Base-by-base conservation (phyloP, 2,797 vertebrate species). In the Falco rusticolus region DNA sequence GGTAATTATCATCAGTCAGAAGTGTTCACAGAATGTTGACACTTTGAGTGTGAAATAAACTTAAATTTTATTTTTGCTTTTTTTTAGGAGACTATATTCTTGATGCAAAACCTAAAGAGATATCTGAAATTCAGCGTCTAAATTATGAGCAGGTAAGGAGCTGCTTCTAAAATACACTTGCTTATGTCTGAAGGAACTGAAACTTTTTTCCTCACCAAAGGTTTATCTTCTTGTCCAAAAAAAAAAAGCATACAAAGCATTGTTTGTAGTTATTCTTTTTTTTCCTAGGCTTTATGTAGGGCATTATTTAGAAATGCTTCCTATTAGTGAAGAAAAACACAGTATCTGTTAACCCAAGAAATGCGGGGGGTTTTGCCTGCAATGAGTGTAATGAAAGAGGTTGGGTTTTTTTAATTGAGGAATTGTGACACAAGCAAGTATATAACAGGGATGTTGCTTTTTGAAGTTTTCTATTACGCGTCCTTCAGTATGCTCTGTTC, bases 61-160 rank as follows among this genome's bases (percentile, higher is more conserved):
- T 53, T 60, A 17, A 17, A 85, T 75, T 94, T 95, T 48, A 75
- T 71, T 91, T 85, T 98, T 57, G 64, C 66, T 41, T 41, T 41
- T 41, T 97, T 97, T 94, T 97, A 99, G 99, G 99, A 91, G 99
- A 99, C 98, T 99, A 99, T 97, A 99, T 99, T 97, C 98, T 99
- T 95, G 99, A 99, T 56, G 98, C 99, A 96, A 99, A 99, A 96
- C 99, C 99, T 87, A 99, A 99, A 98, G 99, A 99, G 97, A 99
- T 99, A 97, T 99, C 99, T 34, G 99, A 99, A 98, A 99, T 98
- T 97, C 99, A 99, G 97, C 98, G 99, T 95, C 98, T 99, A 91
- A 99, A 99, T 98, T 99, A 99, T 92, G 99, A 99, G 96, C 99
- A 99, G 99, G 99, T 99, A 98, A 98, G 93, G 85, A 91, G 10